Evolutionary conservation across 2,797 vertebrate genomes (phyloP).

Genomic region (Caiman crocodilus): DNA sequence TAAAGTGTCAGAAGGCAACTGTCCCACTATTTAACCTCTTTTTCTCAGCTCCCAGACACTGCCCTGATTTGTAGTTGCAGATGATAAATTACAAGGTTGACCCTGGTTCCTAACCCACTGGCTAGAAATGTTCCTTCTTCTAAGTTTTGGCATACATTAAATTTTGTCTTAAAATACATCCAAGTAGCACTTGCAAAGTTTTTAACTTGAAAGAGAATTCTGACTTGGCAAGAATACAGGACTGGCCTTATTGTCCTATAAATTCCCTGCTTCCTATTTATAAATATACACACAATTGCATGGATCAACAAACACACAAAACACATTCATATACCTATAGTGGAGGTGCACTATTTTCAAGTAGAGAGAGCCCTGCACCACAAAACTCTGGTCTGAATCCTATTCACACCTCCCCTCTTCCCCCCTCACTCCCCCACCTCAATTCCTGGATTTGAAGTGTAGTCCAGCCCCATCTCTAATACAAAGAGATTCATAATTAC

Average conservation of each 20-base stretch:
- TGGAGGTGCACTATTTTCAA: background rate
- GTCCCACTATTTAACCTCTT: slow-evolving; percentile 34
- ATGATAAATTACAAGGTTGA: slow-evolving; percentile 65
- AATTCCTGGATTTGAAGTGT: background rate
- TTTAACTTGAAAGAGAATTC: slow-evolving; percentile 50
- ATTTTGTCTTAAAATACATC: slow-evolving; percentile 52
- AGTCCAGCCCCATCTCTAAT: background rate
- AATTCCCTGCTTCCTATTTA: background rate
- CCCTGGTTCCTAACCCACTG: slow-evolving; percentile 49
- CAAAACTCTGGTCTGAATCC: background rate
- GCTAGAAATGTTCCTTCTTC: slow-evolving; percentile 57
- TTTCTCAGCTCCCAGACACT: slow-evolving; percentile 41
- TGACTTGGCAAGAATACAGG: background rate
- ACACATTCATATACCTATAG: background rate
- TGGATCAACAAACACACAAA: background rate
- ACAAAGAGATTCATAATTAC: background rate
- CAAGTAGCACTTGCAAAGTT: slow-evolving; percentile 24
- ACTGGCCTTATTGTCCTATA: background rate
- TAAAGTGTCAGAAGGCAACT: slow-evolving; percentile 20
- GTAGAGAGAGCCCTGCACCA: background rate
- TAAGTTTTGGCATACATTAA: slow-evolving; percentile 17
- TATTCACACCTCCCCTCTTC: fast-evolving
- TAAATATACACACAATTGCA: background rate
- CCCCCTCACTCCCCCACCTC: fast-evolving
- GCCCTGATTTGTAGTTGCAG: slow-evolving; percentile 49